Percentiles rank a stretch among this genome's conserved stretches.
phyloP scores from a whole-genome alignment of 2,888 invertebrate species.

The Bellardia bayeri region DNA sequence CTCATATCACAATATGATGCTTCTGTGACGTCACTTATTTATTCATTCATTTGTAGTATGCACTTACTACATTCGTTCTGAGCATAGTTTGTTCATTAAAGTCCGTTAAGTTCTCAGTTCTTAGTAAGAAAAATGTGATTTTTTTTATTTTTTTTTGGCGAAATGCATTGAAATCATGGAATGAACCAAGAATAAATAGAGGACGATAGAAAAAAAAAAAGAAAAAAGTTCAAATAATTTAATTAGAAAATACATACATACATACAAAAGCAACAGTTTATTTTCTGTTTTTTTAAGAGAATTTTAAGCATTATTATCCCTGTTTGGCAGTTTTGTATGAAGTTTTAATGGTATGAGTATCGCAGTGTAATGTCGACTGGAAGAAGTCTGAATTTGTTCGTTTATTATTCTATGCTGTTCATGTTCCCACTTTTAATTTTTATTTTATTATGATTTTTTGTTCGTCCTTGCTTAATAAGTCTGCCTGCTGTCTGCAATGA shows the following conservation, averaged over 20 bases:
- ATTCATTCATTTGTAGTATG: conserved; percentile 37
- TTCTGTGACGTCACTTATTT: conserved; percentile 49
- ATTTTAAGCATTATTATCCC: conserved; percentile 22
- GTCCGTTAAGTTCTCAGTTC: conserved; percentile 6
- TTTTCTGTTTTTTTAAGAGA: conserved; percentile 18
- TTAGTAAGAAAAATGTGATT: neutral
- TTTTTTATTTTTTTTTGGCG: neutral
- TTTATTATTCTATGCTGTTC: conserved; percentile 52
- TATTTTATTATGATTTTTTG: conserved; percentile 46
- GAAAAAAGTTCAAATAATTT: conserved; percentile 36
- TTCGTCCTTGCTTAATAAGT: conserved; percentile 75
- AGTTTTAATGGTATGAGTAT: conserved; percentile 30
- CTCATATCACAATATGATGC: conserved; percentile 50
- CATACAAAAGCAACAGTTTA: conserved; percentile 52
- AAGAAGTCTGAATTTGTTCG: conserved; percentile 37
- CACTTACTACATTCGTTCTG: neutral
- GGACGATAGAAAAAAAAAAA: neutral
- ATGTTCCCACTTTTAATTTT: conserved; percentile 52
- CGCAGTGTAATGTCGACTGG: conserved; percentile 32
- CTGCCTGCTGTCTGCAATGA: conserved; percentile 81
- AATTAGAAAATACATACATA: conserved; percentile 42
- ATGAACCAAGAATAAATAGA: neutral
- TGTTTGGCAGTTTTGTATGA: conserved; percentile 26
- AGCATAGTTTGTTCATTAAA: conserved; percentile 7
- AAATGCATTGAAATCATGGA: conserved; percentile 21